phyloP scores from a whole-genome alignment of 1,140 invertebrate genomes.

The Bombus consobrinus region DNA sequence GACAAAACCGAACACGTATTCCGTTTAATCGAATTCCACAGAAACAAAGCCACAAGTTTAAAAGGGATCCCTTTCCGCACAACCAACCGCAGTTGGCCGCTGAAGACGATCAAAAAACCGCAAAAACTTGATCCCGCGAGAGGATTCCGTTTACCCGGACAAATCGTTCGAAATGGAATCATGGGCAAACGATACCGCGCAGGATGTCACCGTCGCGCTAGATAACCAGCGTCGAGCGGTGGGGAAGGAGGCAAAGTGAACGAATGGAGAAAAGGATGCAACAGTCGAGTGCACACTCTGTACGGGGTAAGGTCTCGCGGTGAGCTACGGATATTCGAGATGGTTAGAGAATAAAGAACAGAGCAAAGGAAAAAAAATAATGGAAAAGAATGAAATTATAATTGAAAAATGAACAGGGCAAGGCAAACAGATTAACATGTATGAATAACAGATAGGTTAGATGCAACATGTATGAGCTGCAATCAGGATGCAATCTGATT shows the following conservation, averaged over 20 bases:
- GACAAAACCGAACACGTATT: neutral
- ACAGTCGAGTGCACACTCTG: conserved; percentile 23
- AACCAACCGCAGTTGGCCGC: neutral
- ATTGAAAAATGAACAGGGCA: neutral
- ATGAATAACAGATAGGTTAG: neutral
- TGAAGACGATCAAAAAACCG: neutral
- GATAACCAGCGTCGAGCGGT: neutral
- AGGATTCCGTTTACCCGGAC: conserved; percentile 2
- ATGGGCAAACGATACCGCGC: conserved; percentile 14
- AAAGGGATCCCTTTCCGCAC: neutral
- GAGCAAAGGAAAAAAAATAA: neutral
- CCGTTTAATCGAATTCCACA: neutral
- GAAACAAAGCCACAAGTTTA: neutral
- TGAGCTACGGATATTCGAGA: conserved; percentile 34
- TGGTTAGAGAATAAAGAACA: conserved; percentile 16
- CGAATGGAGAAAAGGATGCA: neutral
- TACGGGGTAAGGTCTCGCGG: neutral
- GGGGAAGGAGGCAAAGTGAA: neutral
- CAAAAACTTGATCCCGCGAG: conserved; percentile 2
- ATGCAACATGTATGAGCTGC: neutral
- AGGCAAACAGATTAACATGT: neutral
- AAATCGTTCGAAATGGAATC: conserved; percentile 25
- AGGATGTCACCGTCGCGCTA: conserved; percentile 31
- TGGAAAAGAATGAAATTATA: neutral
- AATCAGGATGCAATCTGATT: neutral